phyloP scores from a whole-genome alignment of 92 coral and sea anemone genomes.

The Paragorgia papillata region DNA sequence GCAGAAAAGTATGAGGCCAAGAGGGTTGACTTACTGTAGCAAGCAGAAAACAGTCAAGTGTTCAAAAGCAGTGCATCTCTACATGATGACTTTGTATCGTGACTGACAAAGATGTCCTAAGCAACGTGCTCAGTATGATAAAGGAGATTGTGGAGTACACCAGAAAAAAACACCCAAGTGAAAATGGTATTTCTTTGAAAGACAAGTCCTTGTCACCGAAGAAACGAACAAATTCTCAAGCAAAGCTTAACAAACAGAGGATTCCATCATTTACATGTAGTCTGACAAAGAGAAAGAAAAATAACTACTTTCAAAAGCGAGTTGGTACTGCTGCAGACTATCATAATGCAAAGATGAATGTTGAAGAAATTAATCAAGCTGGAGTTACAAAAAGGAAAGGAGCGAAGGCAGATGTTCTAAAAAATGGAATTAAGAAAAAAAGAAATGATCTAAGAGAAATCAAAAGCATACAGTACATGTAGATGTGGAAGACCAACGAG shows the following conservation, averaged over 20 bases:
- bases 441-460: neutral
- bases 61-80: neutral
- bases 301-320: constrained; percentile 6
- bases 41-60: too few species aligned
- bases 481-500: neutral
- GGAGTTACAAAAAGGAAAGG: neutral
- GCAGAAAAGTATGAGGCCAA: too few species aligned
- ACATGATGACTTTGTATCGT: constrained; percentile 22
- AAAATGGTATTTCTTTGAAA: constrained; percentile 12
- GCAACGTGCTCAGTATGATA: neutral
- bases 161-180: constrained; percentile 16
- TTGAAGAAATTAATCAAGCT: neutral
- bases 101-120: constrained; percentile 22
- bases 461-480: too few species aligned
- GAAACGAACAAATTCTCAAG: neutral
- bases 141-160: neutral
- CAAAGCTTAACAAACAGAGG: neutral
- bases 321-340: neutral
- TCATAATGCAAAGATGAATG: neutral
- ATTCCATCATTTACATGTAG: neutral
- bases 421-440: neutral
- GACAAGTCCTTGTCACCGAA: constrained; percentile 29
- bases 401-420: neutral
- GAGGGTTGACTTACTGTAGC: too few species aligned
- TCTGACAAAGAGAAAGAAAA: constrained; percentile 6